phyloP scores from a whole-genome alignment of 2,797 vertebrate genomes.

The Coccyzus lansbergi region DNA sequence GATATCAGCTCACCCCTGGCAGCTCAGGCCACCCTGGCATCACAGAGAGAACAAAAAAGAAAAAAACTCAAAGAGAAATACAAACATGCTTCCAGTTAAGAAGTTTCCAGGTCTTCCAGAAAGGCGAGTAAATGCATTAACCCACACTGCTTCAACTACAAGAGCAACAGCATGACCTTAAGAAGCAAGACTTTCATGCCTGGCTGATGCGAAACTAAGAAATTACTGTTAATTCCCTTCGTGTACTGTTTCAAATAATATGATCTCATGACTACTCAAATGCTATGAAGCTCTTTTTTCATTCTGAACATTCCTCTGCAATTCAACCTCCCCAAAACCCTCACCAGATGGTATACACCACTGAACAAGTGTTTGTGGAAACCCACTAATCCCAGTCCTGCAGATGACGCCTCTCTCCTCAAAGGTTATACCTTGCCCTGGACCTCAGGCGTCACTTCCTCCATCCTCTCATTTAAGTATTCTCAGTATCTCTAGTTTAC shows the following conservation, averaged over 20 bases:
- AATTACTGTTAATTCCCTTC: not conserved
- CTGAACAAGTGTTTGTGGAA: not conserved
- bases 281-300: not conserved
- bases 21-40: not conserved
- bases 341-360: not conserved
- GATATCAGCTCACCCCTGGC: not conserved
- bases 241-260: not conserved
- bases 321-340: not conserved
- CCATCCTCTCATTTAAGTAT: not conserved
- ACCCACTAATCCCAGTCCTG: not conserved
- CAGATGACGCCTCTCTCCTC: not conserved
- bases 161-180: not conserved
- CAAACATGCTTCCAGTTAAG: not conserved
- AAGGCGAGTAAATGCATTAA: not conserved
- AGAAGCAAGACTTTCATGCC: not conserved
- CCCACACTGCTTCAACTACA: not conserved
- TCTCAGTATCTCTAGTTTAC: not conserved
- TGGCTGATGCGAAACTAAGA: not conserved
- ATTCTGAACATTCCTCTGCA: not conserved
- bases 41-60: not conserved
- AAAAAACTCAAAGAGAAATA: not conserved
- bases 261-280: not conserved
- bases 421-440: not conserved
- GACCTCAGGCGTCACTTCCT: not conserved
- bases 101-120: not conserved